Percentiles rank a stretch among this genome's conserved stretches.
Evolutionary conservation across 2,888 invertebrate genomes (phyloP).

Genomic region (Criorhina ranunculi): DNA sequence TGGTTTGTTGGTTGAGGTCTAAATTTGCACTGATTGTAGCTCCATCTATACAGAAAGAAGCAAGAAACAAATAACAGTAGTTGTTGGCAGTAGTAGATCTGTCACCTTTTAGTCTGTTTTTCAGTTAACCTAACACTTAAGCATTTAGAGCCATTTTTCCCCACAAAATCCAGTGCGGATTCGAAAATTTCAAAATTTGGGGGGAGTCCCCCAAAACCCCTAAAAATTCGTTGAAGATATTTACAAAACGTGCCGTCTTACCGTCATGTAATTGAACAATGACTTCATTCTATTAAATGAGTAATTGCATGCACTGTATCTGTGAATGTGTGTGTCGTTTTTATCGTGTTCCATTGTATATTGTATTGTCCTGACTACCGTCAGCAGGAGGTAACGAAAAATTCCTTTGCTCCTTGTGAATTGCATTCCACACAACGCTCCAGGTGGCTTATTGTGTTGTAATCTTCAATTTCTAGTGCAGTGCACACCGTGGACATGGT

Average conservation of each 20-base stretch:
- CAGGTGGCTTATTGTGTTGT: slow-evolving; percentile 74
- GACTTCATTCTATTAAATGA: slow-evolving; percentile 66
- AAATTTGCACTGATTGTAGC: too few relatives aligned
- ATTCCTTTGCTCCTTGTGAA: slow-evolving; percentile 40
- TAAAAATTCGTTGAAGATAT: too few relatives aligned
- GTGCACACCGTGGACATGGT: slow-evolving; percentile 60
- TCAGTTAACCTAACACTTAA: too few relatives aligned
- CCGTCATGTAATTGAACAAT: slow-evolving; percentile 57
- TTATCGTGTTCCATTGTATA: slow-evolving; percentile 28
- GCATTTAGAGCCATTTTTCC: too few relatives aligned
- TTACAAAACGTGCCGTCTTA: slow-evolving; percentile 5
- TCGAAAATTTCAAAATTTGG: too few relatives aligned
- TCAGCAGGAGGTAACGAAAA: neutral
- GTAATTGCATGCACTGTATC: slow-evolving; percentile 64
- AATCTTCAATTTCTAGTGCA: slow-evolving; percentile 71
- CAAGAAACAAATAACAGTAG: too few relatives aligned
- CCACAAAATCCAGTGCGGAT: too few relatives aligned
- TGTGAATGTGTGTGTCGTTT: neutral
- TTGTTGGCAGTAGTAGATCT: too few relatives aligned
- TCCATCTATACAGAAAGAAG: too few relatives aligned
- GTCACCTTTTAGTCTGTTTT: too few relatives aligned
- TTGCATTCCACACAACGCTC: slow-evolving; percentile 61
- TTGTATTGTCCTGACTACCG: slow-evolving; percentile 14
- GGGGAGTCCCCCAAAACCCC: too few relatives aligned
- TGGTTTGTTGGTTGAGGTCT: too few relatives aligned